Percentiles rank a stretch among this genome's conserved stretches.
Evolutionary conservation across 2,888 invertebrate species (phyloP).

Genomic region (Ornithoptera priamus): DNA sequence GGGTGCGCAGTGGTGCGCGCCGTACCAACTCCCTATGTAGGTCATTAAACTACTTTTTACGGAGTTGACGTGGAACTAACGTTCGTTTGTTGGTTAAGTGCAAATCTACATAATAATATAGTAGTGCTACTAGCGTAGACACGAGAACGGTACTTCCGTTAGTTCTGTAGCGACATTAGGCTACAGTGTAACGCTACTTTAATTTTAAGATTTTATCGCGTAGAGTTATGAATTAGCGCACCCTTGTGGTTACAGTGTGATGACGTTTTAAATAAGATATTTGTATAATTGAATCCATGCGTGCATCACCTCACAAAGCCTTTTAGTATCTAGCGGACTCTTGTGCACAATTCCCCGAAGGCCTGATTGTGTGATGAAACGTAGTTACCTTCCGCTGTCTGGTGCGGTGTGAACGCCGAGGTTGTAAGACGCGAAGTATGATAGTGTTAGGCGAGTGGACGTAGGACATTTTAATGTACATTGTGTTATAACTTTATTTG

Average conservation of each 20-base stretch:
- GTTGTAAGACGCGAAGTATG: conserved; percentile 35
- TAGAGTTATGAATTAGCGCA: conserved; percentile 46
- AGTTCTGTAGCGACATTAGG: conserved; percentile 45
- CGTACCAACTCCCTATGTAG: conserved; percentile 64
- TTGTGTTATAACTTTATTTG: conserved; percentile 35
- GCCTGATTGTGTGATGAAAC: conserved; percentile 43
- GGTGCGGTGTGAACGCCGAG: conserved; percentile 40
- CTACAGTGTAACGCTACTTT: conserved; percentile 66
- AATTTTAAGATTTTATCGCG: conserved; percentile 50
- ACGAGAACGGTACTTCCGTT: conserved; percentile 55
- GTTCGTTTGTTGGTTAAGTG: conserved; percentile 42
- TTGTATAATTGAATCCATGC: conserved; percentile 49
- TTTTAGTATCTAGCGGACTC: conserved; percentile 64
- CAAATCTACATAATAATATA: conserved; percentile 70
- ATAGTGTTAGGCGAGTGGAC: conserved; percentile 36
- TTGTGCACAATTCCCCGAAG: conserved; percentile 61
- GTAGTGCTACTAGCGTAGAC: conserved; percentile 69
- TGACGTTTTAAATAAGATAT: conserved; percentile 31
- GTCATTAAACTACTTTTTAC: conserved; percentile 53
- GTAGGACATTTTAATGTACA: conserved; percentile 34
- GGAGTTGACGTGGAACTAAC: conserved; percentile 59
- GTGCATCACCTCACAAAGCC: conserved; percentile 75
- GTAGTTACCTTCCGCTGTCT: conserved; percentile 68
- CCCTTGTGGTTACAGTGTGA: conserved; percentile 45
- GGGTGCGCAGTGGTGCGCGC: conserved; percentile 52